Evolutionary conservation across 2,888 invertebrate species (phyloP).

Genomic region (Hyalella azteca): DNA sequence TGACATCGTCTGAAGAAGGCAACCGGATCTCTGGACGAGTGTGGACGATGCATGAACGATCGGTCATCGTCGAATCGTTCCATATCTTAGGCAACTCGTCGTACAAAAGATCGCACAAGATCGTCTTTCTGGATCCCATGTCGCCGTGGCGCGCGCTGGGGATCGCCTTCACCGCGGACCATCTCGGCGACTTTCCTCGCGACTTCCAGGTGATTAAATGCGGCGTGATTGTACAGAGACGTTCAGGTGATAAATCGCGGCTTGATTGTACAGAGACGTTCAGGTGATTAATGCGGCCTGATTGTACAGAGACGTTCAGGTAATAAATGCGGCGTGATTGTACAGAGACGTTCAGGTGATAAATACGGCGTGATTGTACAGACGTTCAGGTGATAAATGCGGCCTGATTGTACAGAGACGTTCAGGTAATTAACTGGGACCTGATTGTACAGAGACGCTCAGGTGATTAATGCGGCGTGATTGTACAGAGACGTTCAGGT

Average conservation of each 20-base stretch:
- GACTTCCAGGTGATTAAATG: constrained; percentile 45
- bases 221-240: not conserved
- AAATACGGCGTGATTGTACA: too few relatives aligned
- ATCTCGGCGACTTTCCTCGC: constrained; percentile 47
- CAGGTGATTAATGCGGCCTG: too few relatives aligned
- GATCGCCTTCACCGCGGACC: constrained; percentile 41
- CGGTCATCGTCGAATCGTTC: constrained; percentile 40
- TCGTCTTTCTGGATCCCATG: constrained; percentile 42
- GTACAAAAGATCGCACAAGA: constrained; percentile 44
- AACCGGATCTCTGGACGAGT: constrained; percentile 33
- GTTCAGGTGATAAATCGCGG: too few relatives aligned
- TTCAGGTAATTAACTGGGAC: too few relatives aligned
- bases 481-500: constrained; percentile 53
- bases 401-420: too few relatives aligned
- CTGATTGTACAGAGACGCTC: too few relatives aligned
- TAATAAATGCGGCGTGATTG: too few relatives aligned
- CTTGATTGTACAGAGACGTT: too few relatives aligned
- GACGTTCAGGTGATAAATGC: too few relatives aligned
- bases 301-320: too few relatives aligned
- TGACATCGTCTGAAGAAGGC: not conserved
- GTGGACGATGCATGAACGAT: constrained; percentile 41
- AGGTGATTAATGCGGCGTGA: too few relatives aligned
- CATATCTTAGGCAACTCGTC: constrained; percentile 38
- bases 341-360: too few relatives aligned
- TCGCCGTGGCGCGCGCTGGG: constrained; percentile 40